Evolutionary conservation across 2,797 vertebrate species (phyloP).

Genomic region (Buphagus erythrorhynchus): DNA sequence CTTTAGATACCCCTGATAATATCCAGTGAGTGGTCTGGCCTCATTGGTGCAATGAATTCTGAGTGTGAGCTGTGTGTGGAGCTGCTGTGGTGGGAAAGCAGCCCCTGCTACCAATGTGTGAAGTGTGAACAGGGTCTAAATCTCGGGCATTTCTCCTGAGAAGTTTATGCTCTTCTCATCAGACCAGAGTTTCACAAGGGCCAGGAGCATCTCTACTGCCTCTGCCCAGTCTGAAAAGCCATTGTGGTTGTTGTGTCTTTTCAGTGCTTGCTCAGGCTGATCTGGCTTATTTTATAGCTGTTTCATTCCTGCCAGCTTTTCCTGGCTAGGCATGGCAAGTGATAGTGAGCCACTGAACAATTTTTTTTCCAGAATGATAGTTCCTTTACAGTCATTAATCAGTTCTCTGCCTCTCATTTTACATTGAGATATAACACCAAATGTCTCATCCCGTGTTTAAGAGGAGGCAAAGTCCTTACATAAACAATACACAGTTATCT

Average conservation of each 20-base stretch:
- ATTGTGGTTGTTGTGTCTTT: background rate
- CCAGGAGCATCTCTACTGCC: background rate
- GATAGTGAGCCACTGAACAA: background rate
- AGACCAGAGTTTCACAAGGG: background rate
- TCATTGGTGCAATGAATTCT: background rate
- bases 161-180: background rate
- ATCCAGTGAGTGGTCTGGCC: background rate
- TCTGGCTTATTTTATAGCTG: background rate
- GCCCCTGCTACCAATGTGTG: background rate
- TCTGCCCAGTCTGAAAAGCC: background rate
- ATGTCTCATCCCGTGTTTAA: background rate
- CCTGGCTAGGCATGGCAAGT: background rate
- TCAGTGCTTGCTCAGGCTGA: background rate
- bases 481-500: background rate
- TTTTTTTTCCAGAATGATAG: background rate
- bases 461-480: background rate
- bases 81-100: background rate
- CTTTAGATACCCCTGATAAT: background rate
- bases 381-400: slow-evolving; percentile 10
- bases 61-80: background rate
- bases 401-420: background rate
- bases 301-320: background rate
- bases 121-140: background rate
- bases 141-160: background rate
- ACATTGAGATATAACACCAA: background rate